These are phyloP conservation scores for Cassiopea andromeda DNA, from an alignment of 30 jellyfish, hydroid and myxozoan species.

Conservation along the genomic window DNA sequence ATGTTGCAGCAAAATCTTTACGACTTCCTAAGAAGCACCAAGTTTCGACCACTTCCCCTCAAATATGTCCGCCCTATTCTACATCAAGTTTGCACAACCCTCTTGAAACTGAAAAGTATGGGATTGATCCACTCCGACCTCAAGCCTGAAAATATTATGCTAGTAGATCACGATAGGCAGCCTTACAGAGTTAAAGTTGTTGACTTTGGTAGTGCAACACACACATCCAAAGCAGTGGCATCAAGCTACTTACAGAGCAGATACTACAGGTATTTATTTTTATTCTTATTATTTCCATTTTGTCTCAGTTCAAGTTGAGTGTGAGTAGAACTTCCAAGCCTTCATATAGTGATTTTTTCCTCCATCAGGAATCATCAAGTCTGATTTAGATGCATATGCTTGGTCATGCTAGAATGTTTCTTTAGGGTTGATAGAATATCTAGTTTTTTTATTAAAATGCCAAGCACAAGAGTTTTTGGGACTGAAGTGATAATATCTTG, in stretches of 20 bases:
- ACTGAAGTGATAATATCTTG: too few species aligned
- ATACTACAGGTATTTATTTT: conserved; percentile 78
- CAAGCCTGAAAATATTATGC: conserved; percentile 97
- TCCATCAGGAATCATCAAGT: too few species aligned
- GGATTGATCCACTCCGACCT: conserved; percentile 95
- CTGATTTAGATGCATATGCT: too few species aligned
- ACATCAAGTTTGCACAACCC: conserved; percentile 94
- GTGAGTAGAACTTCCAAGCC: too few species aligned
- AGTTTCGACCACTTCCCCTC: conserved; percentile 91
- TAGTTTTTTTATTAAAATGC: too few species aligned
- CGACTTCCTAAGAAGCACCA: conserved; percentile 95
- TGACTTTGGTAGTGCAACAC: conserved; percentile 99
- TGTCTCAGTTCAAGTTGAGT: too few species aligned
- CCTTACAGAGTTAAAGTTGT: conserved; percentile 99
- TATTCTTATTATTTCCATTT: too few species aligned
- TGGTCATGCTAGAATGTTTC: too few species aligned
- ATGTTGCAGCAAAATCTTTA: conserved; percentile 97
- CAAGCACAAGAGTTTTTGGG: too few species aligned
- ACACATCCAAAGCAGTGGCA: conserved; percentile 96
- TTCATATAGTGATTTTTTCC: too few species aligned
- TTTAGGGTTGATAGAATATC: too few species aligned
- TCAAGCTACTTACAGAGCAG: conserved; percentile 98
- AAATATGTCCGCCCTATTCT: conserved; percentile 96
- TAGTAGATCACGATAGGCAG: conserved; percentile 98
- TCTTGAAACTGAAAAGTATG: conserved; percentile 89